Evolutionary conservation across 2,797 vertebrate genomes (phyloP).

Genomic region (Ispidina lecontei): DNA sequence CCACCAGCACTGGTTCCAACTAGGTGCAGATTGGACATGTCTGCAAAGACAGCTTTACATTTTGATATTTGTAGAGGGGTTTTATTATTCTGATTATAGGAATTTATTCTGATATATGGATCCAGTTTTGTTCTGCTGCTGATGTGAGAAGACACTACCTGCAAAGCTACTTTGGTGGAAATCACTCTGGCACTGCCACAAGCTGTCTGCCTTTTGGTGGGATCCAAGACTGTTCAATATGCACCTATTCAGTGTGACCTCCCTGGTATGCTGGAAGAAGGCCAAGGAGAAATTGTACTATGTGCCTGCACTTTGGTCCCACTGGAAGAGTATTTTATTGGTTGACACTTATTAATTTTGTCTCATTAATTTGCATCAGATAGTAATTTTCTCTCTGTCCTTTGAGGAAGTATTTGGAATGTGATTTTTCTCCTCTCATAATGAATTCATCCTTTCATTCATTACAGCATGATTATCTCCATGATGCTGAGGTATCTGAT

Average conservation of each 20-base stretch:
- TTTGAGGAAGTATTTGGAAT: neutral
- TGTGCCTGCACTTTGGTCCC: neutral
- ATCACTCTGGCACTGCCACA: neutral
- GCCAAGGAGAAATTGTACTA: neutral
- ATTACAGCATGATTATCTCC: neutral
- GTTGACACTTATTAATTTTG: constrained; percentile 19
- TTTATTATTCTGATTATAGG: neutral
- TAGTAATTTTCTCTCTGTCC: constrained; percentile 30
- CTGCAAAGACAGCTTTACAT: neutral
- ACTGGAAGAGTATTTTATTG: neutral
- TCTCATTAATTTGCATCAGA: constrained; percentile 23
- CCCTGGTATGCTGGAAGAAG: neutral
- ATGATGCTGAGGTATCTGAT: constrained; percentile 9
- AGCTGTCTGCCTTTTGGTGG: neutral
- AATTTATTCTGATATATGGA: neutral
- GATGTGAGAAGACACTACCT: neutral
- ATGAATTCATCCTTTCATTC: constrained; percentile 23
- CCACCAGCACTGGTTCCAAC: neutral
- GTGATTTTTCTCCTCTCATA: neutral
- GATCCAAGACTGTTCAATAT: neutral
- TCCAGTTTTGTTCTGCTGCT: neutral
- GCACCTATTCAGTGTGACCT: neutral
- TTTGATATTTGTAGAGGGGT: neutral
- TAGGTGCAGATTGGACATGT: rapidly evolving
- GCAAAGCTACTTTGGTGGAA: neutral